These are phyloP conservation scores for Pachycephala philippinensis DNA, from an alignment of 2,113 vertebrate species.

Conservation along the genomic window DNA sequence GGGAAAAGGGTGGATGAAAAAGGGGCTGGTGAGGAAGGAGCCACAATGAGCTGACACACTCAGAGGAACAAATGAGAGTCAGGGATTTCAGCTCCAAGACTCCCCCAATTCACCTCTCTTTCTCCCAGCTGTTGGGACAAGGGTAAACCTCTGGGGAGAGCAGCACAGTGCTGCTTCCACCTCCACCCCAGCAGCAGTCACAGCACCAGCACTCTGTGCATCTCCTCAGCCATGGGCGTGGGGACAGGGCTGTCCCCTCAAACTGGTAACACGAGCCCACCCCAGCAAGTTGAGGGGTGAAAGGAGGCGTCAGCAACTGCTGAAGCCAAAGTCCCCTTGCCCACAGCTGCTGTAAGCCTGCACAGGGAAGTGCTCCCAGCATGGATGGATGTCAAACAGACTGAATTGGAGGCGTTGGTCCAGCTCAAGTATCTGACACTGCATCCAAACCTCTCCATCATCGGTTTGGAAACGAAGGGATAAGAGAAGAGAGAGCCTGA, in stretches of 20 bases:
- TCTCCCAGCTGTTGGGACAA: background rate
- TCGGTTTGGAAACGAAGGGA: background rate
- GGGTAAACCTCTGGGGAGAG: background rate
- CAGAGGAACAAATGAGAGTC: background rate
- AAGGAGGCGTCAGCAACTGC: background rate
- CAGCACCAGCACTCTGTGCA: background rate
- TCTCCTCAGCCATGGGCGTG: background rate
- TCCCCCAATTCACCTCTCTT: background rate
- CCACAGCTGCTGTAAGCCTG: accelerated
- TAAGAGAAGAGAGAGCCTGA: background rate
- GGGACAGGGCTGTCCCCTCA: background rate
- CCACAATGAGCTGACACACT: accelerated
- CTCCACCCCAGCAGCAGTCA: accelerated
- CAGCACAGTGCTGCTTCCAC: background rate
- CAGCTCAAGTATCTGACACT: accelerated
- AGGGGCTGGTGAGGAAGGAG: accelerated
- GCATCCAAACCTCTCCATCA: background rate
- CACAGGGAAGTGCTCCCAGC: background rate
- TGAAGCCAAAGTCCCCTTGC: background rate
- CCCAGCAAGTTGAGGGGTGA: background rate
- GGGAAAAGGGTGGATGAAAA: background rate
- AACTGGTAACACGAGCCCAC: accelerated
- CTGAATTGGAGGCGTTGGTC: accelerated
- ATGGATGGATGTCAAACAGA: background rate
- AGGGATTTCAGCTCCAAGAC: background rate